Conservation (phyloP, 2,797 vertebrate species). For the Macropus fuliginosus region DNA sequence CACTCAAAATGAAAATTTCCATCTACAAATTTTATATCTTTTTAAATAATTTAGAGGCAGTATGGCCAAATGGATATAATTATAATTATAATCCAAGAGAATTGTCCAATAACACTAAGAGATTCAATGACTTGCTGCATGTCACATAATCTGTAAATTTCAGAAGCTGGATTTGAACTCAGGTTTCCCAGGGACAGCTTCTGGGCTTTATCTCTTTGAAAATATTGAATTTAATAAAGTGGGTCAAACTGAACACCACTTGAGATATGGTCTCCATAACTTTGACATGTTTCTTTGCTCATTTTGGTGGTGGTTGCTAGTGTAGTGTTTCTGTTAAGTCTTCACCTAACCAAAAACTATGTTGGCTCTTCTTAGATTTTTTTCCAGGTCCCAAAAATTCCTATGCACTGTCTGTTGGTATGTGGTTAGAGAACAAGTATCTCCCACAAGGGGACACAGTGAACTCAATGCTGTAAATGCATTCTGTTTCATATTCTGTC, state of each 20-base stretch:
- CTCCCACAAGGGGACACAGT: not conserved
- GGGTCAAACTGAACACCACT: not conserved
- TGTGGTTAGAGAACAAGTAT: not conserved
- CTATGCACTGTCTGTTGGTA: not conserved
- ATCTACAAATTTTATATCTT: not conserved
- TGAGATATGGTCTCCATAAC: not conserved
- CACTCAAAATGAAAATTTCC: not conserved
- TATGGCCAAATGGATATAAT: not conserved
- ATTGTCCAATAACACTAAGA: not conserved
- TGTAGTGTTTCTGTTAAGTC: not conserved
- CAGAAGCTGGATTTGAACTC: not conserved
- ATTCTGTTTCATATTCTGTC: not conserved
- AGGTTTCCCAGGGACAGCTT: not conserved
- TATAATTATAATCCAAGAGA: not conserved
- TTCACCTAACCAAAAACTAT: not conserved
- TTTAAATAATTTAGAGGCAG: not conserved
- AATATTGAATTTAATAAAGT: not conserved
- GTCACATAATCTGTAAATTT: not conserved
- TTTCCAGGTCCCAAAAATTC: not conserved
- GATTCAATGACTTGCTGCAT: not conserved
- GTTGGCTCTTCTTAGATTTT: not conserved
- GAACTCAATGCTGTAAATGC: not conserved
- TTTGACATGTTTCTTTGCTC: not conserved
- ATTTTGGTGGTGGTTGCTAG: not conserved
- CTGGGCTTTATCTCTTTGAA: not conserved